Evolutionary conservation across 2,888 invertebrate species (phyloP).

Genomic region (Dasypolia templi): DNA sequence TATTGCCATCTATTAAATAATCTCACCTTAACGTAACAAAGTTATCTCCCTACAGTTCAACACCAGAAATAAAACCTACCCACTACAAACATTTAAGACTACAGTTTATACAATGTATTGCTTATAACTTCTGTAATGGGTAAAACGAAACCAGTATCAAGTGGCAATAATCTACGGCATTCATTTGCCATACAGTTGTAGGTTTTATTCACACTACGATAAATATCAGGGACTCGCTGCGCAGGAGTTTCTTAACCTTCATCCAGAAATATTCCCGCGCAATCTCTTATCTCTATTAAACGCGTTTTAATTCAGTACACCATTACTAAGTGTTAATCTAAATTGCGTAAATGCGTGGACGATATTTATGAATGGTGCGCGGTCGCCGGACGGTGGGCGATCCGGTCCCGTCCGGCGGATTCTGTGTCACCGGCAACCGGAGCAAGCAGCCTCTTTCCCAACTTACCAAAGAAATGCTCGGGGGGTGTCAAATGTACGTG

Average conservation of each 20-base stretch:
- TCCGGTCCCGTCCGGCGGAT: conserved; percentile 80
- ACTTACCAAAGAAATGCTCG: conserved; percentile 67
- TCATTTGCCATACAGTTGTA: conserved; percentile 39
- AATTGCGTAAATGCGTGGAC: conserved; percentile 84
- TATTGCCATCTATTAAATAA: not conserved
- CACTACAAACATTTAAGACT: conserved; percentile 32
- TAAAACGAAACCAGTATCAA: conserved; percentile 54
- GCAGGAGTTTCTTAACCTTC: conserved; percentile 53
- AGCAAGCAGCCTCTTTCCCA: conserved; percentile 69
- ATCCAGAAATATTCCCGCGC: conserved; percentile 64
- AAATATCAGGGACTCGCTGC: conserved; percentile 23
- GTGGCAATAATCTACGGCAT: conserved; percentile 43
- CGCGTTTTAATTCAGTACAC: conserved; percentile 74
- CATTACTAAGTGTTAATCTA: conserved; percentile 75
- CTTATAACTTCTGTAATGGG: conserved; percentile 49
- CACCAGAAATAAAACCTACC: conserved; percentile 41
- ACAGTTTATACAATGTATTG: conserved; percentile 47
- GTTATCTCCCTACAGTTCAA: not conserved
- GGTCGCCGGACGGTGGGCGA: conserved; percentile 84
- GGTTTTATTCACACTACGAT: conserved; percentile 44
- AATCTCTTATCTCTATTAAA: conserved; percentile 68
- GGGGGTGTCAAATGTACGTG: conserved; percentile 57
- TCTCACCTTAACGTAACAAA: not conserved
- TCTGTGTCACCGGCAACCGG: conserved; percentile 76
- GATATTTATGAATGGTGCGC: conserved; percentile 84